A percentile compares a stretch with the other conserved stretches of the same genome.
Conservation (phyloP, 1,140 invertebrate genomes). For the Helicorthomorpha holstii region DNA sequence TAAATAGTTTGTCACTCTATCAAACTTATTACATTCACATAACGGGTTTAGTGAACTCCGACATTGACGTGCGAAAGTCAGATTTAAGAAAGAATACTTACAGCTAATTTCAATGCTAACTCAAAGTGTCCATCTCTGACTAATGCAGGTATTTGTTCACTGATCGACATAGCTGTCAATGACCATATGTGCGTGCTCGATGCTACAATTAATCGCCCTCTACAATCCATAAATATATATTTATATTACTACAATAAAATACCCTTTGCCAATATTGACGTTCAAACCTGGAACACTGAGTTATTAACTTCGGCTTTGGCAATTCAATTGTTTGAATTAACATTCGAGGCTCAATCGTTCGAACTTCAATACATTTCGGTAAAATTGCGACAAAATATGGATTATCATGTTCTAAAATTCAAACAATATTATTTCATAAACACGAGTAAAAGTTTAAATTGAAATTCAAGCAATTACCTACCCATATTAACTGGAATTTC, state of each 20-base stretch:
- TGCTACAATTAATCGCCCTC: constrained; percentile 66
- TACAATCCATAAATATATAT: constrained; percentile 39
- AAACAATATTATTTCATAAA: constrained; percentile 13
- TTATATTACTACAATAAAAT: too few species aligned
- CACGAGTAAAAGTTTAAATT: neutral
- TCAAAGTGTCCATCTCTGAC: constrained; percentile 81
- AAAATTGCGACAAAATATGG: constrained; percentile 75
- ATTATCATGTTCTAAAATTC: constrained; percentile 62
- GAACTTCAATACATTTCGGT: constrained; percentile 59
- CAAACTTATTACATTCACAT: too few species aligned
- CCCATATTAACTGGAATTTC: constrained; percentile 55
- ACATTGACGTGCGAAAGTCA: too few species aligned
- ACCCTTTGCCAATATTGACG: constrained; percentile 11
- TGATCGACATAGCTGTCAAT: constrained; percentile 53
- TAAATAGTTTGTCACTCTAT: too few species aligned
- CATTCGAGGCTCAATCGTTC: constrained; percentile 49
- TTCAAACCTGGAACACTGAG: neutral
- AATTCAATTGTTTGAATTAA: constrained; percentile 61
- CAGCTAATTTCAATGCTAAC: constrained; percentile 78
- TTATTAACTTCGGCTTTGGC: constrained; percentile 32
- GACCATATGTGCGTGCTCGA: constrained; percentile 75
- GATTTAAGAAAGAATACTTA: too few species aligned
- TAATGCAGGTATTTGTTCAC: constrained; percentile 61
- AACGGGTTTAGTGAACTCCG: too few species aligned
- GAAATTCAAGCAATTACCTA: constrained; percentile 22